Base-by-base conservation (phyloP, 2,113 vertebrate species). In the Boleophthalmus pectinirostris region DNA sequence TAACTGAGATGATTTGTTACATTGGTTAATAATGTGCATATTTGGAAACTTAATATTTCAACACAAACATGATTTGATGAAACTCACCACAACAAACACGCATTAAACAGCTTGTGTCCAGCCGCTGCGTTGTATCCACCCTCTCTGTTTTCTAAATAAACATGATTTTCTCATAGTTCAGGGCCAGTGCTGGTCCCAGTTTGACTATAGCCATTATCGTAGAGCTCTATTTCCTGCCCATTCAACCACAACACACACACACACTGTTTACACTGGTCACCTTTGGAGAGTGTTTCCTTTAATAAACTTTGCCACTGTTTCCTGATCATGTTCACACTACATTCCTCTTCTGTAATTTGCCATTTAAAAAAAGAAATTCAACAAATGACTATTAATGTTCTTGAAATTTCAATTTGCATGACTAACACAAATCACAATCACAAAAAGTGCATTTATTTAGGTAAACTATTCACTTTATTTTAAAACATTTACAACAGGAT, bases 81-180 rank as follows among this genome's bases (percentile, higher is more conserved):
- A 33, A 25, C 16, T 21, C 29, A 35, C 35, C n/a, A n/a, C n/a
- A n/a, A 23, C 9, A 65, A 65, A 65, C 64, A 45, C 35, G n/a
- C 64, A 66, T 66, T 21, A 66, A 66, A 45, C 64, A 23, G 38
- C 64, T 45, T 66, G 64, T 66, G n/a, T 66, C 64, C 63, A 16
- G 33, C 16, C 20, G 18, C 3, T 16, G 18, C 20, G 11, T 18
- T n/a, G 33, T 21, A 65, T 10, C 33, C 64, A 21, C 38, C 63
- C 63, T 43, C 9, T 66, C 9, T 66, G 64, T 66, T 66, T 66
- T 66, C 64, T 45, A 21, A 65, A 65, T 65, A 65, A 66, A 66
- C 64, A 66, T 66, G 5, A 66, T 46, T 66, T 66, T 66, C 33
- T 21, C 64, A 66, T 38, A 46, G 38, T 46, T 45, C 64, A 45